Conservation (phyloP, 2,113 vertebrate genomes). For the Mixornis gularis region DNA sequence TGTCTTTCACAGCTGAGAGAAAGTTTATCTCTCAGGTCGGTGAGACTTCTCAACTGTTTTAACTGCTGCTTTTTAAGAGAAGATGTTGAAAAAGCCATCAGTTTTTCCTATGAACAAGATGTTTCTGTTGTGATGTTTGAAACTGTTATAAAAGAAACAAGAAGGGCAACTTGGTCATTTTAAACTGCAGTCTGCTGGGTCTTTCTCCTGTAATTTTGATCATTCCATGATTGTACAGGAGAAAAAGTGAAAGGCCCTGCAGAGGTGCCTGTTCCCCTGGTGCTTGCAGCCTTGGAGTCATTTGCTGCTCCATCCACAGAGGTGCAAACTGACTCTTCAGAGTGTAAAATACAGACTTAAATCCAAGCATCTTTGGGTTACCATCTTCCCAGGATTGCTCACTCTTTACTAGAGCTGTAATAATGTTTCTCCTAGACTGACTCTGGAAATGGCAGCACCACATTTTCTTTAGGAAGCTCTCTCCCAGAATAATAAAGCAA, state of each 20-base stretch:
- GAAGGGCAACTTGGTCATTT: not conserved
- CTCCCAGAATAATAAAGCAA: not conserved
- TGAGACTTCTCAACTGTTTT: not conserved
- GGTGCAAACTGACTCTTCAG: not conserved
- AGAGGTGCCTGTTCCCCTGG: not conserved
- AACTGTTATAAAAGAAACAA: not conserved
- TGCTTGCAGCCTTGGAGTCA: not conserved
- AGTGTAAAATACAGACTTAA: not conserved
- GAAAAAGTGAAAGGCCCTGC: not conserved
- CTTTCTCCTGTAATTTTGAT: not conserved
- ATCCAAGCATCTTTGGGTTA: not conserved
- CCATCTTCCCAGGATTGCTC: not conserved
- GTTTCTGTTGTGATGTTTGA: not conserved
- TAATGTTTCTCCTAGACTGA: not conserved
- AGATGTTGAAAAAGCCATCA: not conserved
- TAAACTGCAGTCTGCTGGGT: not conserved
- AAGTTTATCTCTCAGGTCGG: not conserved
- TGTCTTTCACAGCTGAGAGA: not conserved
- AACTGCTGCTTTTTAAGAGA: not conserved
- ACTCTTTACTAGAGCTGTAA: not conserved
- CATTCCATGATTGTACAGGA: not conserved
- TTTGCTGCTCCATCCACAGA: not conserved
- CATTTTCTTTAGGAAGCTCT: not conserved
- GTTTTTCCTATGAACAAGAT: not conserved
- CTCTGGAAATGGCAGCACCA: not conserved